Conservation (phyloP, 2,797 vertebrate species). For the Propithecus perrieri region DNA sequence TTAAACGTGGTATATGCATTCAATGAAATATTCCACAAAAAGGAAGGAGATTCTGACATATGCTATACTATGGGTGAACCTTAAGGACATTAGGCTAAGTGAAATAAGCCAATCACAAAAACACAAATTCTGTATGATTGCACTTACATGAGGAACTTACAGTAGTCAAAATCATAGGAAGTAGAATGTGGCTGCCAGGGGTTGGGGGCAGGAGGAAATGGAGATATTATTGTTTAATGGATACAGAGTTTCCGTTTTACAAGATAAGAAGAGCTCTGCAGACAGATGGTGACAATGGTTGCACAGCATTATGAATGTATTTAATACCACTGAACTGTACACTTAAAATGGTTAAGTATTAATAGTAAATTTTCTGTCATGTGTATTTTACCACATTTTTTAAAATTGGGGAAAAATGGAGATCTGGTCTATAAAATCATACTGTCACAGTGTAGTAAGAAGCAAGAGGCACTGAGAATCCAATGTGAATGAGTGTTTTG, state of each 20-base stretch:
- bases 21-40: neutral
- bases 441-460: neutral
- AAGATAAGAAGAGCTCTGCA: neutral
- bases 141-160: neutral
- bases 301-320: neutral
- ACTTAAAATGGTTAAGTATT: neutral
- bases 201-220: neutral
- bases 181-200: neutral
- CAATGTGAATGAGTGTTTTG: neutral
- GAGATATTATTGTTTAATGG: neutral
- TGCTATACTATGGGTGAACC: neutral
- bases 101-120: neutral
- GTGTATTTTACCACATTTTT: neutral
- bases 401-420: neutral
- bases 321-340: neutral
- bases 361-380: neutral
- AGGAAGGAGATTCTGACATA: neutral
- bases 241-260: neutral
- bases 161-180: neutral
- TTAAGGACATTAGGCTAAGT: neutral
- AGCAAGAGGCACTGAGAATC: neutral
- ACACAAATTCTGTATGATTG: neutral
- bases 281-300: neutral
- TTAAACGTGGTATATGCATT: neutral
- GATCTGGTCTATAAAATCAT: neutral